A percentile compares a stretch with the other conserved stretches of the same genome.
Evolutionary conservation across 2,888 invertebrate genomes (phyloP).

Genomic region (Leistus spinibarbis): DNA sequence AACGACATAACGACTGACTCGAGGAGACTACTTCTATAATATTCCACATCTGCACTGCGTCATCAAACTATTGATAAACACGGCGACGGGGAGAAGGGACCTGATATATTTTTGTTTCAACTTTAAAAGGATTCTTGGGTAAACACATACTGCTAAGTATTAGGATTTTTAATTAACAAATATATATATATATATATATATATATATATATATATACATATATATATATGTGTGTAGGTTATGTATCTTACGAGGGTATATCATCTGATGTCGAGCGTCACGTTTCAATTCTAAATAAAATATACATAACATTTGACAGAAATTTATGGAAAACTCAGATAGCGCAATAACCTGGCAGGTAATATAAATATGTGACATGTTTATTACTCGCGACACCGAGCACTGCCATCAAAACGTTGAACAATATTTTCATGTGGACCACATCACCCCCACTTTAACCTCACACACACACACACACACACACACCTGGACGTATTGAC

Average conservation of each 20-base stretch:
- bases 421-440: slow-evolving; percentile 9
- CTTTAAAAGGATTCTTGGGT: too few relatives aligned
- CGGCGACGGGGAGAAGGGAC: not conserved
- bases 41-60: slow-evolving; percentile 27
- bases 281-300: not conserved
- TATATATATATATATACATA: slow-evolving; percentile 4
- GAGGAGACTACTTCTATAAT: slow-evolving; percentile 3
- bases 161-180: not conserved
- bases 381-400: slow-evolving; percentile 15
- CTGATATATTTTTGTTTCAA: too few relatives aligned
- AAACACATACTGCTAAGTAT: not conserved
- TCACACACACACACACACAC: not conserved
- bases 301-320: not conserved
- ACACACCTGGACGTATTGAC: slow-evolving; percentile 20
- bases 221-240: not conserved
- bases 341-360: not conserved
- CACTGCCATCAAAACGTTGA: slow-evolving; percentile 23
- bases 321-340: not conserved
- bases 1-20: not conserved
- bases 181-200: slow-evolving; percentile 6
- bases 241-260: not conserved
- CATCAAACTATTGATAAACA: slow-evolving; percentile 12
- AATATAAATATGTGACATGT: slow-evolving; percentile 16
- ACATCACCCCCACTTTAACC: not conserved
- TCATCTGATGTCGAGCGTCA: not conserved